phyloP scores from a whole-genome alignment of 2,113 vertebrate genomes.

The Pachycephala philippinensis region DNA sequence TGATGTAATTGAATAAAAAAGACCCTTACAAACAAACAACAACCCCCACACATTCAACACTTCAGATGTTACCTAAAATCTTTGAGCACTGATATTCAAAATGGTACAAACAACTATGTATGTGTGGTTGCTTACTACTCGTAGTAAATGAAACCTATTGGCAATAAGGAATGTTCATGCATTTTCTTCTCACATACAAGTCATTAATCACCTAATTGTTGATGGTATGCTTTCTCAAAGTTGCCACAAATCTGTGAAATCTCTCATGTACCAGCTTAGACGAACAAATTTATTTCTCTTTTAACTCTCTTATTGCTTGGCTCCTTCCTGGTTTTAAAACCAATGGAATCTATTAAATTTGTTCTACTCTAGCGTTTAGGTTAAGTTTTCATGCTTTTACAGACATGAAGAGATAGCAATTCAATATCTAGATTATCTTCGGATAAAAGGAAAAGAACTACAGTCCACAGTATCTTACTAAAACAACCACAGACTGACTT shows the following conservation, averaged over 20 bases:
- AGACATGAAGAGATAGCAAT: neutral
- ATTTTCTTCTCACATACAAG: neutral
- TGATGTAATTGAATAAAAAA: neutral
- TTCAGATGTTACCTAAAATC: neutral
- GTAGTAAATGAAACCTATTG: neutral
- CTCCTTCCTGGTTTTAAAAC: neutral
- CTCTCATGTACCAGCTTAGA: neutral
- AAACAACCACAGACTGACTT: neutral
- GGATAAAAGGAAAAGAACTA: neutral
- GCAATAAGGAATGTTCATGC: neutral
- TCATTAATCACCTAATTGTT: neutral
- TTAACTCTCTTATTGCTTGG: neutral
- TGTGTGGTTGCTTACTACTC: neutral
- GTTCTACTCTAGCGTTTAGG: neutral
- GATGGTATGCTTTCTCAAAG: neutral
- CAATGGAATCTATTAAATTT: neutral
- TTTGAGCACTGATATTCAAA: neutral
- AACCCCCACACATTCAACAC: too few relatives aligned
- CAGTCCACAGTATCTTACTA: neutral
- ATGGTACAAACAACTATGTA: neutral
- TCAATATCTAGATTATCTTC: neutral
- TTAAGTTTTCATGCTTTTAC: neutral
- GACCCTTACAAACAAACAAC: rapidly evolving
- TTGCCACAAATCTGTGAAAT: neutral
- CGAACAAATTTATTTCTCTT: neutral